phyloP scores from a whole-genome alignment of 2,113 vertebrate species.

The Brachirus orientalis region DNA sequence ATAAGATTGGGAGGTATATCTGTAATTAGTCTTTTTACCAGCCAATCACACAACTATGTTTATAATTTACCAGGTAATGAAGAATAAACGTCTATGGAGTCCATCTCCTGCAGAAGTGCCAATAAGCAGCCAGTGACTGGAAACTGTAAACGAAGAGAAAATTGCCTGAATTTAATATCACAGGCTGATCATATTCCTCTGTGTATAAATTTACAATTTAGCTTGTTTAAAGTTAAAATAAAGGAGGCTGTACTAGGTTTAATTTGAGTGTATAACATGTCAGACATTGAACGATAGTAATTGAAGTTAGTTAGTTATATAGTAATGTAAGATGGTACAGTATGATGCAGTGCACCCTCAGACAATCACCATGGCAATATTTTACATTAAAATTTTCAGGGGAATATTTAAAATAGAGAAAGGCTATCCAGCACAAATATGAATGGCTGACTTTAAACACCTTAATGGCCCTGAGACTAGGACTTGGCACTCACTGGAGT shows the following conservation, averaged over 20 bases:
- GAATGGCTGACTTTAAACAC: slow-evolving; percentile 81
- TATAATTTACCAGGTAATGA: too few species aligned
- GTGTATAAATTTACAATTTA: slow-evolving; percentile 22
- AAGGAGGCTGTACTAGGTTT: slow-evolving; percentile 20
- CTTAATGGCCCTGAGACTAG: slow-evolving; percentile 78
- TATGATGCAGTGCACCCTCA: slow-evolving; percentile 45
- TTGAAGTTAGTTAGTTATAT: too few species aligned
- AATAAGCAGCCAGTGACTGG: not conserved
- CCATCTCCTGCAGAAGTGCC: not conserved
- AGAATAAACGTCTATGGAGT: not conserved
- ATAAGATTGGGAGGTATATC: too few species aligned
- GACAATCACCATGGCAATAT: slow-evolving; percentile 58
- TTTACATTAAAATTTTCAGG: slow-evolving; percentile 54
- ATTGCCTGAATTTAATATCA: slow-evolving; percentile 2
- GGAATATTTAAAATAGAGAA: slow-evolving; percentile 68
- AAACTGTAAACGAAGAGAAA: slow-evolving; percentile 10
- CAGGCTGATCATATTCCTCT: too few species aligned
- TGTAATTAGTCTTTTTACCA: too few species aligned
- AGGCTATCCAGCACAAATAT: slow-evolving; percentile 75
- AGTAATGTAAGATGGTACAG: slow-evolving; percentile 34
- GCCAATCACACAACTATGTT: too few species aligned
- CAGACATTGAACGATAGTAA: slow-evolving; percentile 58
- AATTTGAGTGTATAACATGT: slow-evolving; percentile 43
- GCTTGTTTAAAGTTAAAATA: slow-evolving; percentile 28
- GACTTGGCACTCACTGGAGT: slow-evolving; percentile 73